phyloP scores from a whole-genome alignment of 1,140 invertebrate species.

The Euura lappo region DNA sequence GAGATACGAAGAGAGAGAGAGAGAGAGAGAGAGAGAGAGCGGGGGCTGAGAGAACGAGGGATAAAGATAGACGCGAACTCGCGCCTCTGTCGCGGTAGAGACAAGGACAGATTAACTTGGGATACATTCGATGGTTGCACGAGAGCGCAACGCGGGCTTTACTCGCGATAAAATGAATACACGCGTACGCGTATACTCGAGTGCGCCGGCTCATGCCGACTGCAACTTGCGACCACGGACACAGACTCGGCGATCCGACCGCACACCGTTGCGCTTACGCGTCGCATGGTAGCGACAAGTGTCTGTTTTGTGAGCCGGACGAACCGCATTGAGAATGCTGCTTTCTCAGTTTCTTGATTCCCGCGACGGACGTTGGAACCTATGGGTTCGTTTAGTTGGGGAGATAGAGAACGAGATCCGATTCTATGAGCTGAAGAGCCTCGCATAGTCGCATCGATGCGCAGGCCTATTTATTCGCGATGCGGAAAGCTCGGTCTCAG shows the following conservation, averaged over 20 bases:
- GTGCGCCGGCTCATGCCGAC: too few species aligned
- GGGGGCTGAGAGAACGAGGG: constrained; percentile 15
- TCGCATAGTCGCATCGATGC: too few species aligned
- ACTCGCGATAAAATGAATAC: not conserved
- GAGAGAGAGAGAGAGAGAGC: constrained; percentile 8
- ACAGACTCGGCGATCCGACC: not conserved
- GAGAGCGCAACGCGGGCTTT: not conserved
- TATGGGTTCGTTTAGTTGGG: too few species aligned
- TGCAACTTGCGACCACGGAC: not conserved
- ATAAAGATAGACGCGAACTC: constrained; percentile 8
- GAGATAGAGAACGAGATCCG: too few species aligned
- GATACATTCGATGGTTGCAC: too few species aligned
- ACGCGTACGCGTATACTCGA: not conserved
- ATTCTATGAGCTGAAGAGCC: too few species aligned
- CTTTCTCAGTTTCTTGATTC: constrained; percentile 8
- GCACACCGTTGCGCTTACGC: not conserved
- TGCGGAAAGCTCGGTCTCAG: too few species aligned
- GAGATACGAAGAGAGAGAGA: constrained; percentile 10
- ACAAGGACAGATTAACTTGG: too few species aligned
- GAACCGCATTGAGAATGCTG: constrained; percentile 18
- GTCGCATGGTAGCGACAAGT: not conserved
- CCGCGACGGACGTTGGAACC: too few species aligned
- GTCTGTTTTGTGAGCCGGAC: constrained; percentile 14
- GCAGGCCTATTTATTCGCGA: too few species aligned
- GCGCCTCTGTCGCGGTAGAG: not conserved